A percentile compares a stretch with the other conserved stretches of the same genome.
These are phyloP conservation scores for Spodoptera picta DNA, from an alignment of 2,888 invertebrate genomes.

Conservation along the genomic window DNA sequence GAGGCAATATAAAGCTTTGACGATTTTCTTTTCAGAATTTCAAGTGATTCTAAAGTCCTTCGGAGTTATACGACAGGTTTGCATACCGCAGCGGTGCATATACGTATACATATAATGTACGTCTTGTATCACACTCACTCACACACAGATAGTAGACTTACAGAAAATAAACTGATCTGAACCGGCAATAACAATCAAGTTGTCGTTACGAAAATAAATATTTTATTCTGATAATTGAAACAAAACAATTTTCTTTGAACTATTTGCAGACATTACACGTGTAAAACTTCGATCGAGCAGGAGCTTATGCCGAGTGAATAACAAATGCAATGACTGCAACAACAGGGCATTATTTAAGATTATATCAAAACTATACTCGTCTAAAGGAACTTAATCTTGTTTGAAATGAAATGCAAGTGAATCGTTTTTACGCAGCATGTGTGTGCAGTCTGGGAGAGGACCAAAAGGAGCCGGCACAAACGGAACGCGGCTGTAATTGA, in stretches of 20 bases:
- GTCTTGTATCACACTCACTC: conserved; percentile 7
- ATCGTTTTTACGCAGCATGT: conserved; percentile 36
- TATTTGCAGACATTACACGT: too few species aligned
- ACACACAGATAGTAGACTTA: conserved; percentile 28
- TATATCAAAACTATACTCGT: conserved; percentile 7
- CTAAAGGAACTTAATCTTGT: conserved; percentile 6
- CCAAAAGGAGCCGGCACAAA: conserved; percentile 52
- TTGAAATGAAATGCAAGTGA: conserved; percentile 7
- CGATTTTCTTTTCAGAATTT: conserved; percentile 86
- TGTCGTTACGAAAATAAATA: too few species aligned
- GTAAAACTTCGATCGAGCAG: too few species aligned
- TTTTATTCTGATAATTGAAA: too few species aligned
- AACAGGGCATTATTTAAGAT: too few species aligned
- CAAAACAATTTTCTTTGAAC: too few species aligned
- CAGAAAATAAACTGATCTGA: conserved; percentile 33
- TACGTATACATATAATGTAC: conserved; percentile 5
- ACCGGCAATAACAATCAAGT: too few species aligned
- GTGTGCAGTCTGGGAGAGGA: conserved; percentile 30
- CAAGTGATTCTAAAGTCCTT: conserved; percentile 83
- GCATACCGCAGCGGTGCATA: conserved; percentile 58
- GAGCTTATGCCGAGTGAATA: too few species aligned
- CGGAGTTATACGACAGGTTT: conserved; percentile 70
- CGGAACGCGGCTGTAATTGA: conserved; percentile 65
- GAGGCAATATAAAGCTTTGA: conserved; percentile 86
- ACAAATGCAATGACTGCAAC: too few species aligned